These are phyloP conservation scores for Oscheius onirici DNA, from an alignment of 2,888 invertebrate species.

Conservation along the genomic window DNA sequence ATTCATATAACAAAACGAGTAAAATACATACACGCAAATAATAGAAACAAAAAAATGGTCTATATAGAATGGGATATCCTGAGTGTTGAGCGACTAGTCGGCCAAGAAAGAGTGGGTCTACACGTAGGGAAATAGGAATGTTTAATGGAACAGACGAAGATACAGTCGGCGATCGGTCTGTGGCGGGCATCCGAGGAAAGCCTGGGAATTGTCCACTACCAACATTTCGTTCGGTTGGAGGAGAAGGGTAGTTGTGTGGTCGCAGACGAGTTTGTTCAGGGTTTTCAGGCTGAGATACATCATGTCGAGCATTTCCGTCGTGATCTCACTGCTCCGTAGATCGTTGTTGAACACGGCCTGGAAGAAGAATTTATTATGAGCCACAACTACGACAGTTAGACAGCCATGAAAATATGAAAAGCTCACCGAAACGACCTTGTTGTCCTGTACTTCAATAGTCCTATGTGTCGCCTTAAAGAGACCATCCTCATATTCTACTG, in stretches of 20 bases:
- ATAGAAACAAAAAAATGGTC: too few species aligned
- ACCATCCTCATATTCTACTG: constrained; percentile 54
- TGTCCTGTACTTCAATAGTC: constrained; percentile 41
- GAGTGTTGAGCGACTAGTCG: background rate
- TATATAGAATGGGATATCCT: constrained; percentile 4
- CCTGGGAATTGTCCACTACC: constrained; percentile 56
- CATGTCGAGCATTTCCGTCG: constrained; percentile 50
- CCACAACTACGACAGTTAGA: background rate
- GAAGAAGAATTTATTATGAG: constrained; percentile 25
- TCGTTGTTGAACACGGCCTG: constrained; percentile 62
- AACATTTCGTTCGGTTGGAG: constrained; percentile 51
- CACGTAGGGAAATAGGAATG: constrained; percentile 6
- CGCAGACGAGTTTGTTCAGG: constrained; percentile 54
- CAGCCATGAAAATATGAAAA: background rate
- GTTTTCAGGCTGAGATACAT: constrained; percentile 54
- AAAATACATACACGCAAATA: too few species aligned
- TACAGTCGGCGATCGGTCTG: constrained; percentile 45
- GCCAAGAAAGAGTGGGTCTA: background rate
- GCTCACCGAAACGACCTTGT: constrained; percentile 50
- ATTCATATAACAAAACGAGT: too few species aligned
- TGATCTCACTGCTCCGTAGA: constrained; percentile 54
- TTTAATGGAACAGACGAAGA: constrained; percentile 41
- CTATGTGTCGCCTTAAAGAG: constrained; percentile 49
- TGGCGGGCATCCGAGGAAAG: constrained; percentile 57
- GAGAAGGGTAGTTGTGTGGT: constrained; percentile 43